Evolutionary conservation across 2,797 vertebrate genomes (phyloP).

Genomic region (Poecile montanus): DNA sequence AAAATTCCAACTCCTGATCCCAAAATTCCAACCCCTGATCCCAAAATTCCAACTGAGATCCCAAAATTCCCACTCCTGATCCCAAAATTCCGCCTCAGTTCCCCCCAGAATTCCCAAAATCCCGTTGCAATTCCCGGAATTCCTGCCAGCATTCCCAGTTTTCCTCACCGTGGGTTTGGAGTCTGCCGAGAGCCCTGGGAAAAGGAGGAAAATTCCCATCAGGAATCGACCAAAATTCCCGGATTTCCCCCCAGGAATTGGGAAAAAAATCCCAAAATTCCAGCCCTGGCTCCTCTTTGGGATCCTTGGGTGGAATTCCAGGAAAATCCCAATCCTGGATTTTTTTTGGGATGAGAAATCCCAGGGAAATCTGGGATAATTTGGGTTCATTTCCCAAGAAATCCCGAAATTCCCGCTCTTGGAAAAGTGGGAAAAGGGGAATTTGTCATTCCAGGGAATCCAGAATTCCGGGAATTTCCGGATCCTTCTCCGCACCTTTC

Average conservation of each 20-base stretch:
- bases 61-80: background rate
- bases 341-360: background rate
- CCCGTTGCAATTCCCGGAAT: background rate
- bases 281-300: too few species aligned
- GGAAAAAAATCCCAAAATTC: background rate
- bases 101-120: background rate
- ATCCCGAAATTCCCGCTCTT: background rate
- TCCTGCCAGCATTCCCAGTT: background rate
- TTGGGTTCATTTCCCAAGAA: fast-evolving
- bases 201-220: background rate
- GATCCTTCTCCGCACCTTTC: background rate
- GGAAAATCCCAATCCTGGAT: background rate
- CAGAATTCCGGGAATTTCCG: background rate
- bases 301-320: background rate
- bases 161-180: conserved; percentile 85
- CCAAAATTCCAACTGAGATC: fast-evolving
- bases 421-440: background rate
- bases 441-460: background rate
- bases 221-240: background rate
- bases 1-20: too few species aligned
- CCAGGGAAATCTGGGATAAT: background rate
- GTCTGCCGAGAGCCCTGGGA: conserved; percentile 76
- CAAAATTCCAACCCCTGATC: background rate
- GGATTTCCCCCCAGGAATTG: background rate
- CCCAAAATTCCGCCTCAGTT: background rate